Conservation (phyloP, 37 sponge, comb jelly and placozoan species). For the Ianthella basta region DNA sequence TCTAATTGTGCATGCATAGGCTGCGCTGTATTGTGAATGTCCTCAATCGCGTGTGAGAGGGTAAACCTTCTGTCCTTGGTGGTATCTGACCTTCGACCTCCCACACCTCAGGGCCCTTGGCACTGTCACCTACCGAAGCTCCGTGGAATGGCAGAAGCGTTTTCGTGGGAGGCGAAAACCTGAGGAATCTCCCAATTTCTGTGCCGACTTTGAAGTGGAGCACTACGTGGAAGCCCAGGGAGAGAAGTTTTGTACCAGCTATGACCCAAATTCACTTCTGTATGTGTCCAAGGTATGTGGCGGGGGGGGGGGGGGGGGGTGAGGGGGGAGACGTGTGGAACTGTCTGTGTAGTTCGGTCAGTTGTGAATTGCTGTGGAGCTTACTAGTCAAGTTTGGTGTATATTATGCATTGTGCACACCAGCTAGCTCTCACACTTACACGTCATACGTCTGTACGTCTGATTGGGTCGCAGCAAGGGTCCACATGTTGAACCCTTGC, state of each 20-base stretch:
- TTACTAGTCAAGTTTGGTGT: too few species aligned
- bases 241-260: conserved; percentile 66
- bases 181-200: conserved; percentile 60
- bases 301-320: background rate
- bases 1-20: too few species aligned
- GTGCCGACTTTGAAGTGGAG: conserved; percentile 81
- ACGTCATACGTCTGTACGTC: too few species aligned
- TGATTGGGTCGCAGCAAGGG: too few species aligned
- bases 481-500: too few species aligned
- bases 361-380: too few species aligned
- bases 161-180: conserved; percentile 56
- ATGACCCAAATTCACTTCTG: conserved; percentile 80
- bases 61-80: too few species aligned
- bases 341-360: too few species aligned
- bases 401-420: too few species aligned
- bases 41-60: too few species aligned
- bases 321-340: background rate
- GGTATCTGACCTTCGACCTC: background rate
- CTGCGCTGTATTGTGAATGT: too few species aligned
- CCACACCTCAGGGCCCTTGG: conserved; percentile 62
- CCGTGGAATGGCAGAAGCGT: conserved; percentile 76
- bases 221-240: conserved; percentile 69
- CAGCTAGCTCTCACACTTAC: too few species aligned
- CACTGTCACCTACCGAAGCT: conserved; percentile 76
- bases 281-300: conserved; percentile 81